Conservation (phyloP, 2,113 vertebrate genomes). For the Ceuthmochares aereus region DNA sequence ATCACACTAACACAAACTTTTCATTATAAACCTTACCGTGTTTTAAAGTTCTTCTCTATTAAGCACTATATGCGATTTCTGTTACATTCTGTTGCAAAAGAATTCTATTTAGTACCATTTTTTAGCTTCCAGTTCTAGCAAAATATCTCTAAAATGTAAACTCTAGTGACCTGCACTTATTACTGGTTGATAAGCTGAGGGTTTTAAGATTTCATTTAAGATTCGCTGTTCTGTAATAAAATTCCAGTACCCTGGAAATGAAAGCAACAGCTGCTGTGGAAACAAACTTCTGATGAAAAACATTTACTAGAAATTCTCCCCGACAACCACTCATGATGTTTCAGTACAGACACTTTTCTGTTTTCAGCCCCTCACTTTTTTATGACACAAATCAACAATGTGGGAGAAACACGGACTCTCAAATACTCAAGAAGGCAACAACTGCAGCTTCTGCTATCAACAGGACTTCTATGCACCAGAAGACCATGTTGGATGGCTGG, state of each 20-base stretch:
- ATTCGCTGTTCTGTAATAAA: constrained; percentile 25
- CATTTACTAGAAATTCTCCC: neutral
- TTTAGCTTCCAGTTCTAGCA: neutral
- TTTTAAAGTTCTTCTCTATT: neutral
- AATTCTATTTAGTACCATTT: neutral
- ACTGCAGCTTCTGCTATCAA: neutral
- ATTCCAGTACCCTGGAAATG: neutral
- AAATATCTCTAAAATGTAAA: neutral
- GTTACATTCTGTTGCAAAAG: neutral
- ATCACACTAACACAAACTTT: neutral
- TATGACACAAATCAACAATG: neutral
- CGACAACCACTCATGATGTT: neutral
- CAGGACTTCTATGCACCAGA: neutral
- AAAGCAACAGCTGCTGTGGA: neutral
- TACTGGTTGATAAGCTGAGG: neutral
- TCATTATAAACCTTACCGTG: neutral
- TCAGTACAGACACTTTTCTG: neutral
- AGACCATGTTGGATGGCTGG: neutral
- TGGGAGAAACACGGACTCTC: neutral
- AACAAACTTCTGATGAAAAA: neutral
- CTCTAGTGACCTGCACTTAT: neutral
- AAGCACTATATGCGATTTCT: neutral
- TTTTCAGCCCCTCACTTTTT: neutral
- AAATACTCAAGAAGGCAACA: neutral
- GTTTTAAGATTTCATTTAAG: constrained; percentile 43